A percentile compares a stretch with the other conserved stretches of the same genome.
These are phyloP conservation scores for Ataeniobius toweri DNA, from an alignment of 2,797 vertebrate genomes.

Conservation along the genomic window DNA sequence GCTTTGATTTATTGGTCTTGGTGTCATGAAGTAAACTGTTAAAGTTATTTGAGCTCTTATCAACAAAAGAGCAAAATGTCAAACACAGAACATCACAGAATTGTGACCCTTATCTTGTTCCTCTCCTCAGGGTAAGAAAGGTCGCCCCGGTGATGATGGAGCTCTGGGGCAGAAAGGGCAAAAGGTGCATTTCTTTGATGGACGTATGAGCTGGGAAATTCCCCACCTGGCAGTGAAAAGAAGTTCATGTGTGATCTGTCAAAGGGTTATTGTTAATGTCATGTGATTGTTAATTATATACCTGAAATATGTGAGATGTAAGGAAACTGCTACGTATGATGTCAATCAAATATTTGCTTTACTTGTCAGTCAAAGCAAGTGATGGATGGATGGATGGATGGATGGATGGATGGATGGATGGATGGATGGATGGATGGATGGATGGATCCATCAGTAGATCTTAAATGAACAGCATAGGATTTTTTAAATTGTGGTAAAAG, in stretches of 20 bases:
- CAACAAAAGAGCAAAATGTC: slow-evolving; percentile 17
- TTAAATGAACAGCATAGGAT: neutral
- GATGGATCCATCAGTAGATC: neutral
- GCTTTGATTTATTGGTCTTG: slow-evolving; percentile 6
- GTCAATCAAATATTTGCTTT: neutral
- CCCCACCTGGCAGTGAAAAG: slow-evolving; percentile 7
- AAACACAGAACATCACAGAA: neutral
- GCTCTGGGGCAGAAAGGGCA: slow-evolving; percentile 82
- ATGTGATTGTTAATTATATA: neutral
- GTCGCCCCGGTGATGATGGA: slow-evolving; percentile 87
- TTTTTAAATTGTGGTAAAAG: neutral
- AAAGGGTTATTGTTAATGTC: neutral
- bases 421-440: neutral
- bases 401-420: slow-evolving; percentile 4
- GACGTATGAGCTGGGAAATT: slow-evolving; percentile 19
- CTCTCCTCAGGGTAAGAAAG: slow-evolving; percentile 88
- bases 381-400: neutral
- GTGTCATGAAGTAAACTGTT: slow-evolving; percentile 5
- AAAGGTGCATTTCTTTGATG: slow-evolving; percentile 80
- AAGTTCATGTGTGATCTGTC: neutral
- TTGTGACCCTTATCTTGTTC: slow-evolving; percentile 44
- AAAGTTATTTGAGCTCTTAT: neutral
- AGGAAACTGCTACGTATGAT: neutral
- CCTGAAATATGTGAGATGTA: neutral
- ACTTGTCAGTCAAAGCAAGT: neutral